Base-by-base conservation (phyloP, 23 tunicate species). In the Trididemnum nubilum region DNA sequence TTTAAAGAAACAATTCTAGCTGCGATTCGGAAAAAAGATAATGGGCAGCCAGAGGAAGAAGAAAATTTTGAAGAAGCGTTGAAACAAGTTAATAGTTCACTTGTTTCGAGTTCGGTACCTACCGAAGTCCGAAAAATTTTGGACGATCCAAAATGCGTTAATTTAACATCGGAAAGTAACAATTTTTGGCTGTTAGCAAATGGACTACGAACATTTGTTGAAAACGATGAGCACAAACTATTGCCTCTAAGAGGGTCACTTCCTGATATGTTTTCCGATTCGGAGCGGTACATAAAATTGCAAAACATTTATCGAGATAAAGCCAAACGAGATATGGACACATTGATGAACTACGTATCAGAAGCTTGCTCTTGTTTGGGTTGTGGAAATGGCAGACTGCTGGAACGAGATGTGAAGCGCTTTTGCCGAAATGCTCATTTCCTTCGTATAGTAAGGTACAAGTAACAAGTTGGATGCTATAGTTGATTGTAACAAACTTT, bases 221-320 rank as follows among this genome's bases (percentile, higher is more conserved):
- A 76, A 69, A 91, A 91, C 57, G 83, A 85, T 31, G 84, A 66
- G 0, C 59, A 81, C 50, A 70, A 78, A 0, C 60, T 79, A 19
- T 79, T 96, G 15, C 99, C 99, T 0, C 77, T 91, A 4, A 71
- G 88, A 2, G 93, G 94, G 27, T 77, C 86, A 4, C 51, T 96
- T 0, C 99, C 99, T 2, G 99, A 96, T 72, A 96, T 96, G 99
- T 74, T 90, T 65, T 91, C 99, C 1, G 99, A 96, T 61, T 96
- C 99, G 22, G 94, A 96, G 34, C 63, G 87, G 21, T 96, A 91
- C 63, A 81, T 96, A n/a, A 77, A 77, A 51, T 63, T 96, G 69
- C 93, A 86, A 70, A 85, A 85, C 24, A 82, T 96, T 24, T 96
- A 96, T 80, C 85, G 82, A 52, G 82, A 78, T 7, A 84, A 85